Evolutionary conservation across 92 coral and sea anemone genomes (phyloP).

Genomic region (Heliopora coerulea): DNA sequence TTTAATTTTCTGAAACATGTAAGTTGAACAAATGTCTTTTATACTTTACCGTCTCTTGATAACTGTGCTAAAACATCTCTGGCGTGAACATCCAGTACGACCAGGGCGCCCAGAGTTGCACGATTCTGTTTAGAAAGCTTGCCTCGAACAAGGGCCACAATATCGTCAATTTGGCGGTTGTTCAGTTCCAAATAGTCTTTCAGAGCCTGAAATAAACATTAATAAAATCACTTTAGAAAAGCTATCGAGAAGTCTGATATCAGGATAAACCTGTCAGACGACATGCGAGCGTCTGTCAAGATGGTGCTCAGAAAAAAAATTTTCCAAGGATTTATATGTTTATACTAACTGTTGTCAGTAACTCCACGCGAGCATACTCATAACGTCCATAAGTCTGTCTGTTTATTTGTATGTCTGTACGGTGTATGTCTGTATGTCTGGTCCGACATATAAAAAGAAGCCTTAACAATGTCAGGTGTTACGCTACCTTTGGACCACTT

Average conservation of each 20-base stretch:
- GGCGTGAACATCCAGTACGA: constrained; percentile 43
- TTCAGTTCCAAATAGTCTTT: constrained; percentile 55
- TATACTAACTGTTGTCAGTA: too few relatives aligned
- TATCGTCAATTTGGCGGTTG: constrained; percentile 43
- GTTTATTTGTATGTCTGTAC: neutral
- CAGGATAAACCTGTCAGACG: too few relatives aligned
- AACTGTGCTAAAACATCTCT: constrained; percentile 45
- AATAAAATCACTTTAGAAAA: too few relatives aligned
- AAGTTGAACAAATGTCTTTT: too few relatives aligned
- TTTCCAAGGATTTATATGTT: too few relatives aligned
- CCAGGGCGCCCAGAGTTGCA: constrained; percentile 38
- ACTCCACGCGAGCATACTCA: too few relatives aligned
- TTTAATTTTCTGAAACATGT: too few relatives aligned
- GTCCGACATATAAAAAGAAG: neutral
- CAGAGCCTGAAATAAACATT: constrained; percentile 55
- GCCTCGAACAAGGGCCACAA: constrained; percentile 43
- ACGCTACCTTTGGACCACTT: constrained; percentile 70
- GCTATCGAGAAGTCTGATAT: too few relatives aligned
- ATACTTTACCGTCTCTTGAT: constrained; percentile 35
- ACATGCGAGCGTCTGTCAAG: too few relatives aligned
- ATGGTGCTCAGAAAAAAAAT: too few relatives aligned
- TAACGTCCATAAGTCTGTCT: neutral
- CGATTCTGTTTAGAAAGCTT: constrained; percentile 45
- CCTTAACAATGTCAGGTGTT: too few relatives aligned
- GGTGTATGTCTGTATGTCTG: neutral